Evolutionary conservation across 1,140 invertebrate genomes (phyloP), one percentile per base, ranked within the genome.

Genomic region (Lerema accius): DNA sequence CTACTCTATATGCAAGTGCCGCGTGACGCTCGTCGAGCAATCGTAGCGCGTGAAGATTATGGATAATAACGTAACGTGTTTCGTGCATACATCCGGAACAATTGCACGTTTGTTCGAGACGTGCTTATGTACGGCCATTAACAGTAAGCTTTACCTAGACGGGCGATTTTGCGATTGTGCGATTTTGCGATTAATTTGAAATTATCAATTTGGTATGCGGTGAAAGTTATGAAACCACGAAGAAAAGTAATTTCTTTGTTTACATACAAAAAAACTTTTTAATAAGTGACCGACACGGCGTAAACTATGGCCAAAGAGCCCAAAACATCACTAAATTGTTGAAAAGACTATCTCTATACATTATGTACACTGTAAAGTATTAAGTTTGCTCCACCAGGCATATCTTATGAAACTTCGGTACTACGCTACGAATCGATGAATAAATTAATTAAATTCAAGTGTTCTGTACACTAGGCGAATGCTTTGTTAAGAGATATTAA

Each of bases 51-150:
- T 51, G 35, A 32, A 26, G 26, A 50, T 50, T 51, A 51, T 51
- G 49, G 49, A 51, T 51, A 51, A 51, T 28, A 15, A 49, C 46
- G 23, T 19, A 51, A 51, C 49, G 35, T 50, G 48, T 32, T 37
- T 26, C 48, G 26, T 51, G 13, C 49, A 16, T 16, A 17, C 43
- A 23, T 11, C 35, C 49, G 16, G 15, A 15, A 39, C 49, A 51
- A 51, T 51, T 51, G 49, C 37, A 39, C 49, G 49, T 51, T 51
- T 51, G 49, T 51, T 51, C 35, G 49, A 39, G n/a, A 51, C 49
- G 49, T 51, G 49, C 26, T 17, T 35, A 16, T 39, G 15, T 51
- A 17, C 11, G 37, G 37, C 49, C 15, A 37, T 39, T 19, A 51
- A 17, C 13, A 15, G 35, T 32, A 16, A 26, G 10, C 23, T 3